phyloP scores from a whole-genome alignment of 1,140 invertebrate genomes.

The Zaprionus capensis region DNA sequence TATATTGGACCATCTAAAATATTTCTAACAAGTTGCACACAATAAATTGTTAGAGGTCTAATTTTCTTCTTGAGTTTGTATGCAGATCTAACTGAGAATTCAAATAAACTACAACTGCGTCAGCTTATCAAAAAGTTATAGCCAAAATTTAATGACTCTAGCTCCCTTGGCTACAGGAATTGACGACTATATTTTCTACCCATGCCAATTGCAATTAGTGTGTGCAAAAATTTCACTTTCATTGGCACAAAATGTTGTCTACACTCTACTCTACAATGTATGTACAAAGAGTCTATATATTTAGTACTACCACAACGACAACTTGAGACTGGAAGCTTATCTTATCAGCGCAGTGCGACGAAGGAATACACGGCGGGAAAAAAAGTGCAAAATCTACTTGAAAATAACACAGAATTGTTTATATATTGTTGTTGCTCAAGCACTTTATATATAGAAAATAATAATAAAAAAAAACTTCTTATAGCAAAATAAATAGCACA shows the following conservation, averaged over 20 bases:
- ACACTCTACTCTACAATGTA: not conserved
- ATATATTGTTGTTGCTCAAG: constrained; percentile 36
- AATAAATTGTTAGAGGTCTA: not conserved
- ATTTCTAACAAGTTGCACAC: not conserved
- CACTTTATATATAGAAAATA: constrained; percentile 50
- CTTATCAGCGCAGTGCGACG: constrained; percentile 51
- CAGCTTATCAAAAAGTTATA: not conserved
- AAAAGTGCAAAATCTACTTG: constrained; percentile 38
- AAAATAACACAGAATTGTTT: constrained; percentile 38
- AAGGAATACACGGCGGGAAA: constrained; percentile 19
- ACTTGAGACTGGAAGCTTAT: constrained; percentile 21
- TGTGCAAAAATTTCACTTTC: constrained; percentile 44
- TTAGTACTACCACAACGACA: constrained; percentile 18
- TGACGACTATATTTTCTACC: not conserved
- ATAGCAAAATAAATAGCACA: constrained; percentile 79
- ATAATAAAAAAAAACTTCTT: constrained; percentile 42
- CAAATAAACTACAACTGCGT: not conserved
- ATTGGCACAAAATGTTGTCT: constrained; percentile 13
- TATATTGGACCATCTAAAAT: not conserved
- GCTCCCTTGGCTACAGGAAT: not conserved
- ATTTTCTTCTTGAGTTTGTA: not conserved
- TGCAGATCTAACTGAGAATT: not conserved
- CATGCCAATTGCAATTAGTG: constrained; percentile 8
- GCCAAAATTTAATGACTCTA: not conserved
- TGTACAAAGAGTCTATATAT: constrained; percentile 4